Percentiles rank a stretch among this genome's conserved stretches.
These are phyloP conservation scores for Trachythela sp. DNA, from an alignment of 64 coral and sea anemone species.

Conservation along the genomic window DNA sequence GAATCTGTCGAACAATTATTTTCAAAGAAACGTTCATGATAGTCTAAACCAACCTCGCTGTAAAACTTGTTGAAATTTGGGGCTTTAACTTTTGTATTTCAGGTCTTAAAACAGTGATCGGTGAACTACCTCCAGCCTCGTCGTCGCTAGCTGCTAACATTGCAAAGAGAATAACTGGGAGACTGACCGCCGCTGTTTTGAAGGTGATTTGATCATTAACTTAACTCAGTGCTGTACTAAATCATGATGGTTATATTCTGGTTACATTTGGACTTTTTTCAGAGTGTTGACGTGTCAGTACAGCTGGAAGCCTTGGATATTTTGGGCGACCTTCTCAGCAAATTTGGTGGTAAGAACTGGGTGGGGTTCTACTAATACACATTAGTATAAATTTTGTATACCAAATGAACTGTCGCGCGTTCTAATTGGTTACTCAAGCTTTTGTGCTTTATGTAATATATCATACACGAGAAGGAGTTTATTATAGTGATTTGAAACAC, in stretches of 20 bases:
- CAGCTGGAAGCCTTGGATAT: conserved; percentile 95
- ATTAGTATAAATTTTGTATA: no score
- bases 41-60: no score
- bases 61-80: background rate
- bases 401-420: no score
- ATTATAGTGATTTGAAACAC: no score
- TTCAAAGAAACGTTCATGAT: no score
- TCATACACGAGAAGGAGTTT: no score
- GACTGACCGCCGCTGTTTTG: conserved; percentile 91
- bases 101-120: conserved; percentile 97
- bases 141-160: conserved; percentile 91
- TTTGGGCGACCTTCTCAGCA: conserved; percentile 82
- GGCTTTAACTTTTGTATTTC: background rate
- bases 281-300: conserved; percentile 96
- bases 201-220: conserved; percentile 46
- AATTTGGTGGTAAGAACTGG: conserved; percentile 66
- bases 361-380: no score
- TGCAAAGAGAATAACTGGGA: conserved; percentile 85
- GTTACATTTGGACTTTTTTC: background rate
- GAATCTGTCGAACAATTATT: no score
- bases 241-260: background rate
- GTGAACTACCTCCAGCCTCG: conserved; percentile 91
- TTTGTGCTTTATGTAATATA: no score
- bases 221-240: background rate
- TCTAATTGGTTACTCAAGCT: no score